A percentile compares a stretch with the other conserved stretches of the same genome.
These are phyloP conservation scores for Noctilio leporinus DNA, from an alignment of 2,113 vertebrate species.

Conservation along the genomic window DNA sequence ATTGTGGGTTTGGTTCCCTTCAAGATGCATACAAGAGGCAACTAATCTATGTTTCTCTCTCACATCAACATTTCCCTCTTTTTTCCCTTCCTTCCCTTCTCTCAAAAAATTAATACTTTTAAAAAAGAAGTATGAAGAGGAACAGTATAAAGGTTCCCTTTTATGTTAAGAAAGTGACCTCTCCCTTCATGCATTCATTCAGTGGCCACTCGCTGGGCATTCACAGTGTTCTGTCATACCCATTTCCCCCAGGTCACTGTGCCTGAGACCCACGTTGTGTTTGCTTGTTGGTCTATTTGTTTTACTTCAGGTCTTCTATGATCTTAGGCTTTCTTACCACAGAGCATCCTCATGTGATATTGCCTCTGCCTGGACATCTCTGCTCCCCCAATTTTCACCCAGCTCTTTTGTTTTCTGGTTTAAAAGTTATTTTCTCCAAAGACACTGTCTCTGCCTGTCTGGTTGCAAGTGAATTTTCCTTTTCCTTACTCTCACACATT, in stretches of 20 bases:
- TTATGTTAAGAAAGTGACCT: not conserved
- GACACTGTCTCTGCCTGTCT: not conserved
- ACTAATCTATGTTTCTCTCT: too few relatives aligned
- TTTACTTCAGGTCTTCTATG: not conserved
- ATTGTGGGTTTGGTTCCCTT: too few relatives aligned
- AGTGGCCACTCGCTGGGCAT: not conserved
- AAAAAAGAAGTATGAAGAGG: not conserved
- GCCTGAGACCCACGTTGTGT: not conserved
- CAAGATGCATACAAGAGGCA: too few relatives aligned
- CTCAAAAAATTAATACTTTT: too few relatives aligned
- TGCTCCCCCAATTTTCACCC: not conserved
- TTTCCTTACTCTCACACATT: not conserved
- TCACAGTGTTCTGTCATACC: too few relatives aligned
- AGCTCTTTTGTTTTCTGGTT: not conserved
- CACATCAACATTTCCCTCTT: too few relatives aligned
- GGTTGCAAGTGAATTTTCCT: not conserved
- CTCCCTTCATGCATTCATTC: not conserved
- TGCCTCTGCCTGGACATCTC: not conserved
- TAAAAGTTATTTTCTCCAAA: not conserved
- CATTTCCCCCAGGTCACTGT: accelerated
- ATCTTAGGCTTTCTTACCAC: not conserved
- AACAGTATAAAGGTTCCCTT: not conserved
- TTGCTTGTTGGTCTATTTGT: not conserved
- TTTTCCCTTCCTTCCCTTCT: too few relatives aligned
- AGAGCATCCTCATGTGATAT: too few relatives aligned